Evolutionary conservation across 2,888 invertebrate genomes (phyloP).

Genomic region (Laothoe populi): DNA sequence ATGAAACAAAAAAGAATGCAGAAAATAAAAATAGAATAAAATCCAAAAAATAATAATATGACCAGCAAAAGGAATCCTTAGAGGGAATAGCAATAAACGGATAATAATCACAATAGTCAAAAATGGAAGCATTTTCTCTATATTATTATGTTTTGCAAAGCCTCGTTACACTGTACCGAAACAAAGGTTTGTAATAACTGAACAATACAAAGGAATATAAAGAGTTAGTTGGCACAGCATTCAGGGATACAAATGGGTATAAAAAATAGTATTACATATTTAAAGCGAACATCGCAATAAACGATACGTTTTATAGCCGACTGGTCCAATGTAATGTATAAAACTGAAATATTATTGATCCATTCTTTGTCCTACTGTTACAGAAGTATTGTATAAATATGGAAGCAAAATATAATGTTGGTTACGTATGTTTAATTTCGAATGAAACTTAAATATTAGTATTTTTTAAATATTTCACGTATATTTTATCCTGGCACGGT

Average conservation of each 20-base stretch:
- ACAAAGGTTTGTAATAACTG: constrained; percentile 13
- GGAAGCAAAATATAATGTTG: too few species aligned
- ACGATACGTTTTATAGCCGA: not conserved
- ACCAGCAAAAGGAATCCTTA: not conserved
- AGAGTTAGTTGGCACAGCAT: constrained; percentile 14
- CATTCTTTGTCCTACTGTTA: too few species aligned
- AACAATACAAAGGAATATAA: constrained; percentile 5
- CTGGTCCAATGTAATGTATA: not conserved
- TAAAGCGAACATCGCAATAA: not conserved
- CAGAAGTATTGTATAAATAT: too few species aligned
- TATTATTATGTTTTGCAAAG: not conserved
- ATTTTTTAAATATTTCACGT: too few species aligned
- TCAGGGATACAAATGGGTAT: not conserved
- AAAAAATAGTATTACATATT: constrained; percentile 3
- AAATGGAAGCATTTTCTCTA: not conserved
- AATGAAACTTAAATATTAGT: too few species aligned
- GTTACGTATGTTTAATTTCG: too few species aligned
- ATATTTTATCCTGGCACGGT: too few species aligned
- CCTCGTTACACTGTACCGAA: not conserved
- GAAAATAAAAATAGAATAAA: not conserved
- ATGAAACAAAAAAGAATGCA: too few species aligned
- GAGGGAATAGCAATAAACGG: not conserved
- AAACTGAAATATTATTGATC: not conserved
- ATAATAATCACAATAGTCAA: constrained; percentile 7
- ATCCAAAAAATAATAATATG: not conserved